Evolutionary conservation across 2,888 invertebrate species (phyloP).

Genomic region (Taphrorychus bicolor): DNA sequence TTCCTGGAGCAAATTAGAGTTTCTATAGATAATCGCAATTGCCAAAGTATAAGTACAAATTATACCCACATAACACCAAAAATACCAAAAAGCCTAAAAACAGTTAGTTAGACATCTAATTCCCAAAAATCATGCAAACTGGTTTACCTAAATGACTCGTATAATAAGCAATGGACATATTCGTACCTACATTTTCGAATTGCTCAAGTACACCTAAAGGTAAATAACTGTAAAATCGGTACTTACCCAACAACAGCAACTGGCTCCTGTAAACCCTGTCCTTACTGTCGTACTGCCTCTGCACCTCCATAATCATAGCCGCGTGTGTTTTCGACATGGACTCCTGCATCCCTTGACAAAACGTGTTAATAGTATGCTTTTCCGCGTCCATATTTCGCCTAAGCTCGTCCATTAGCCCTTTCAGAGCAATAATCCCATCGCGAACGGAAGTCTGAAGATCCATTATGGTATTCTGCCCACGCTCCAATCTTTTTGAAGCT

Average conservation of each 20-base stretch:
- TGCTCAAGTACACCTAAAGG: no score
- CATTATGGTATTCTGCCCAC: constrained; percentile 63
- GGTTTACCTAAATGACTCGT: no score
- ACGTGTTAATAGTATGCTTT: constrained; percentile 70
- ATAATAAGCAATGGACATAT: no score
- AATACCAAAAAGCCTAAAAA: no score
- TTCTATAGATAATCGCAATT: no score
- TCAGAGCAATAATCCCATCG: constrained; percentile 71
- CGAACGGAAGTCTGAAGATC: constrained; percentile 67
- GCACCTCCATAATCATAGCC: constrained; percentile 70
- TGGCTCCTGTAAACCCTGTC: constrained; percentile 58
- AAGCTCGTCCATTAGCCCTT: constrained; percentile 72
- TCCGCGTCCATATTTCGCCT: constrained; percentile 70
- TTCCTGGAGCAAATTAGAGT: constrained; percentile 59
- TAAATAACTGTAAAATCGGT: background rate
- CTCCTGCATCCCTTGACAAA: constrained; percentile 71
- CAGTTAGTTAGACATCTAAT: no score
- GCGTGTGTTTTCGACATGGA: constrained; percentile 72
- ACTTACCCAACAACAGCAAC: constrained; percentile 54
- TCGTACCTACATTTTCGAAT: no score
- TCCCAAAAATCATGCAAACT: no score
- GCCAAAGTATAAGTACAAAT: no score
- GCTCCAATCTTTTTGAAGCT: constrained; percentile 73
- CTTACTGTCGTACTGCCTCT: constrained; percentile 67
- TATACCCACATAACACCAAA: no score